Evolutionary conservation across 1,140 invertebrate species (phyloP).

Genomic region (Probaryconus sp.): DNA sequence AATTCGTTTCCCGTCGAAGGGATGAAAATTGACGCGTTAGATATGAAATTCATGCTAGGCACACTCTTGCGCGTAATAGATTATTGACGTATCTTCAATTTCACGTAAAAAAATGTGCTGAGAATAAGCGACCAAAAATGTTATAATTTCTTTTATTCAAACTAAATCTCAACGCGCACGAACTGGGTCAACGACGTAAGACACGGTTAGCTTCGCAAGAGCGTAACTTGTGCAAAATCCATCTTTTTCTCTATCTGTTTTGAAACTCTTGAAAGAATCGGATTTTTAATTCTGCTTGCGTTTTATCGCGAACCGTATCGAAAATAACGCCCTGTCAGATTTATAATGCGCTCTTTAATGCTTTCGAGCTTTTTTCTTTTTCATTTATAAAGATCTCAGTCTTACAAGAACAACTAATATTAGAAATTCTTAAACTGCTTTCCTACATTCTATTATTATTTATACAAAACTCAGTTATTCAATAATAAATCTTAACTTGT

Average conservation of each 20-base stretch:
- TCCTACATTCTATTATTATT: too few relatives aligned
- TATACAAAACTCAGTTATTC: too few relatives aligned
- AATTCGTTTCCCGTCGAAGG: neutral
- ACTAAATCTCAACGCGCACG: constrained; percentile 25
- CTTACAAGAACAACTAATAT: too few relatives aligned
- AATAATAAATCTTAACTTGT: too few relatives aligned
- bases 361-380: neutral
- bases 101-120: neutral
- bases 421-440: too few relatives aligned
- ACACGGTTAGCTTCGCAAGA: constrained; percentile 23
- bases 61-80: constrained; percentile 33
- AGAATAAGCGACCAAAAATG: constrained; percentile 26
- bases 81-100: constrained; percentile 29
- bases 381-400: constrained; percentile 19
- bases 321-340: constrained; percentile 25
- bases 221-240: constrained; percentile 35
- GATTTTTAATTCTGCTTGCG: constrained; percentile 46
- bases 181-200: constrained; percentile 58
- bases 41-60: constrained; percentile 35
- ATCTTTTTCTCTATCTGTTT: constrained; percentile 31
- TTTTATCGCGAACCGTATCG: constrained; percentile 23
- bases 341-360: constrained; percentile 15
- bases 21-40: constrained; percentile 8
- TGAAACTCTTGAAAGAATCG: constrained; percentile 30
- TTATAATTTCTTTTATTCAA: constrained; percentile 40